Percentiles rank a stretch among this genome's conserved stretches.
phyloP scores from a whole-genome alignment of 2,113 vertebrate species.

The Phalacrocorax aristotelis region DNA sequence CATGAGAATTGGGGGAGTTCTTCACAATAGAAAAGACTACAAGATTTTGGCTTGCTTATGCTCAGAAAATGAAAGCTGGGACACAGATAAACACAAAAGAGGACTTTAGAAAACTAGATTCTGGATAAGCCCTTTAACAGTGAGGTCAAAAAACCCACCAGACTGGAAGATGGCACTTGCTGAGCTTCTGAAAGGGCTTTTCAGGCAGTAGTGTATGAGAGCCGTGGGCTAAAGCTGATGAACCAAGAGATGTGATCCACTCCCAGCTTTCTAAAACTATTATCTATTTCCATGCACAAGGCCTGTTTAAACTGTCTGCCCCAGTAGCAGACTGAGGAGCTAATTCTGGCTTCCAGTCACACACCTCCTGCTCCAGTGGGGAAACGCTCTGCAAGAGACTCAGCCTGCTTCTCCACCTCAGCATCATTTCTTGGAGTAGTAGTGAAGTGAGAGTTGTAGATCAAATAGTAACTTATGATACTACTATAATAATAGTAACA shows the following conservation, averaged over 20 bases:
- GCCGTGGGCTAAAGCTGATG: neutral
- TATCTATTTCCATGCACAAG: neutral
- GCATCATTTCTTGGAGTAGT: neutral
- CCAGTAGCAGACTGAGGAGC: neutral
- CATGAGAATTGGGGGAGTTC: neutral
- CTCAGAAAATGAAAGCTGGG: neutral
- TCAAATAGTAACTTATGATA: neutral
- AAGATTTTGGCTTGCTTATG: neutral
- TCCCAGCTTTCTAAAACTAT: neutral
- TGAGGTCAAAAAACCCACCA: neutral
- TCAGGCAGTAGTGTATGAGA: neutral
- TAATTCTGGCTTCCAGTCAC: neutral
- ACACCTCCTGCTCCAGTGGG: neutral
- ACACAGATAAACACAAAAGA: neutral
- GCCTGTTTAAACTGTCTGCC: neutral
- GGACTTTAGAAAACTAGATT: neutral
- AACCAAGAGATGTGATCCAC: neutral
- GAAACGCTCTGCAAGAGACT: neutral
- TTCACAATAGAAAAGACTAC: neutral
- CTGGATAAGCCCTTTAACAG: neutral
- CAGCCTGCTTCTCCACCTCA: neutral
- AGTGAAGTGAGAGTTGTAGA: neutral
- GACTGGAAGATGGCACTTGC: neutral
- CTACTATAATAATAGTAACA: neutral
- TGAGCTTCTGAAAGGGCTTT: neutral